Conservation (phyloP, 1,140 invertebrate species). For the Pseudomyrmex pallidus region DNA sequence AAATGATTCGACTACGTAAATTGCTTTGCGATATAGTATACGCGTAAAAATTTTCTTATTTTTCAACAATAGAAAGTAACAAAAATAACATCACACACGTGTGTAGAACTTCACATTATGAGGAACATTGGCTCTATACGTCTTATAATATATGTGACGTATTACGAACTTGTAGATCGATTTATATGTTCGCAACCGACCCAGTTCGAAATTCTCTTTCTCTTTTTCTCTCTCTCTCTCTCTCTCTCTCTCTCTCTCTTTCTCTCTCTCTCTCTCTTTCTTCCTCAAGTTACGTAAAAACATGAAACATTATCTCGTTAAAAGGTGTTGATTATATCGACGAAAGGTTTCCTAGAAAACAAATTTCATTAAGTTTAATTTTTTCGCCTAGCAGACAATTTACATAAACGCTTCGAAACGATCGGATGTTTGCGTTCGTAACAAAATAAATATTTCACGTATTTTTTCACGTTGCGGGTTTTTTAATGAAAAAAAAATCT, state of each 20-base stretch:
- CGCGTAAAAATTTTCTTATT: background rate
- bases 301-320: conserved; percentile 72
- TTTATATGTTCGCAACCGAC: conserved; percentile 60
- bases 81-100: background rate
- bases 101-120: background rate
- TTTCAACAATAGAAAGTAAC: background rate
- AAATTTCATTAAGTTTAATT: conserved; percentile 70
- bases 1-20: background rate
- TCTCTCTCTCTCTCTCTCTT: conserved; percentile 62
- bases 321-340: conserved; percentile 71
- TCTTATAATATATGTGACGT: conserved; percentile 18
- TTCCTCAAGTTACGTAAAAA: conserved; percentile 75
- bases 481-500: too few species aligned
- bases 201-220: conserved; percentile 73
- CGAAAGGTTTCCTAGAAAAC: conserved; percentile 75
- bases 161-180: conserved; percentile 16
- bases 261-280: conserved; percentile 49
- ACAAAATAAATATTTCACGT: background rate
- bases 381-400: background rate
- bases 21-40: background rate
- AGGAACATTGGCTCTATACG: background rate
- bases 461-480: too few species aligned
- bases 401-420: background rate
- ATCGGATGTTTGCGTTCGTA: background rate
- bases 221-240: conserved; percentile 51